Conservation (phyloP, 2,113 vertebrate species). For the Oreamnos americanus region DNA sequence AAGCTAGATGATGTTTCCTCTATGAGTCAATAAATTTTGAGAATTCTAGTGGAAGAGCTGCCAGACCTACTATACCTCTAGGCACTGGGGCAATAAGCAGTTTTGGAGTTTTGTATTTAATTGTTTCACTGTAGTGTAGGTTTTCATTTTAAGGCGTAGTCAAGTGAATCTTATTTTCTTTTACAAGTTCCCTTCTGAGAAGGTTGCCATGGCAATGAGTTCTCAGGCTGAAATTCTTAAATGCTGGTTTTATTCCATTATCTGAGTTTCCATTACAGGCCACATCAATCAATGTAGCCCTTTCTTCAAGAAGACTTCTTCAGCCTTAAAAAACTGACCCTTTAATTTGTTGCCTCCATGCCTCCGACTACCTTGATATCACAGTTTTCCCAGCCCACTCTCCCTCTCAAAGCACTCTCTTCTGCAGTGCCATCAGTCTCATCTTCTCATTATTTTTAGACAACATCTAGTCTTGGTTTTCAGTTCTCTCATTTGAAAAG, state of each 20-base stretch:
- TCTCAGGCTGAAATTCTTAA: constrained; percentile 75
- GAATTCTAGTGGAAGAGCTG: background rate
- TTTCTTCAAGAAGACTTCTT: constrained; percentile 60
- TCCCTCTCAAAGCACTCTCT: constrained; percentile 7
- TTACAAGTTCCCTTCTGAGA: constrained; percentile 63
- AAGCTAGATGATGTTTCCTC: background rate
- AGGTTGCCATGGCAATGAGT: constrained; percentile 78
- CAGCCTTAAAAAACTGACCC: constrained; percentile 61
- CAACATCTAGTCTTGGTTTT: background rate
- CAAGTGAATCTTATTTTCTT: constrained; percentile 65
- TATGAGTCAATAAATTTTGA: background rate
- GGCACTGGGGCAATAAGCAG: background rate
- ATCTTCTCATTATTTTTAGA: constrained; percentile 14
- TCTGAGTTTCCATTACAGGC: constrained; percentile 71
- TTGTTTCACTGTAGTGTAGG: constrained; percentile 40
- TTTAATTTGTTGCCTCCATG: constrained; percentile 63
- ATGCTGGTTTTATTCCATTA: constrained; percentile 78
- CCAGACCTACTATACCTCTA: background rate
- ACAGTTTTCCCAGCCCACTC: background rate
- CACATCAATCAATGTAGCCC: constrained; percentile 72
- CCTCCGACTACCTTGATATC: constrained; percentile 48
- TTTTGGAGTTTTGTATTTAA: constrained; percentile 49
- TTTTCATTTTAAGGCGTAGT: constrained; percentile 67
- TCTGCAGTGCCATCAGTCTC: background rate
- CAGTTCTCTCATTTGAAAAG: background rate